phyloP scores from a whole-genome alignment of 2,113 vertebrate genomes.

The Labrus mixtus region DNA sequence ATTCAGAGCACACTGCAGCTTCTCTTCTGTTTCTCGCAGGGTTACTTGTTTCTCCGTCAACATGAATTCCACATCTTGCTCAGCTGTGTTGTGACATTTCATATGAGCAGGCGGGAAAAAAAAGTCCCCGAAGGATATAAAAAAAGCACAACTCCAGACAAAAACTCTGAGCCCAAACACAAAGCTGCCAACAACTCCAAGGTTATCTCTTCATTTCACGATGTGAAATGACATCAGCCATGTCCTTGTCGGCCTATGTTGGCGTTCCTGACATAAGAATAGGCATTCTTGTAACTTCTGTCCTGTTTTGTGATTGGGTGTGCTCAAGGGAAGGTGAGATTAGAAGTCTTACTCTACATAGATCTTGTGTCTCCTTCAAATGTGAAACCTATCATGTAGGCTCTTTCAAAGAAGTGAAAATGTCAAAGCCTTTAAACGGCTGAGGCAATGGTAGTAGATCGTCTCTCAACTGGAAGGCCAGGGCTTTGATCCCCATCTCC shows the following conservation, averaged over 20 bases:
- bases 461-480: too few species aligned
- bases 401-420: constrained; percentile 3
- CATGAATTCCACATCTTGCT: constrained; percentile 8
- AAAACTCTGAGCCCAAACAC: constrained; percentile 22
- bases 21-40: constrained; percentile 10
- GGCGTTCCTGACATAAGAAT: constrained; percentile 43
- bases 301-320: constrained; percentile 28
- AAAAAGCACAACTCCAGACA: constrained; percentile 30
- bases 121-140: constrained; percentile 12
- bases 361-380: not conserved
- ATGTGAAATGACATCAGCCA: constrained; percentile 52
- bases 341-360: not conserved
- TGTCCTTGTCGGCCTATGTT: constrained; percentile 39
- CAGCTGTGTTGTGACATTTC: constrained; percentile 47
- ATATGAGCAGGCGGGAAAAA: constrained; percentile 39
- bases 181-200: constrained; percentile 41
- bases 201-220: constrained; percentile 46
- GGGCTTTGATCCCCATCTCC: too few species aligned
- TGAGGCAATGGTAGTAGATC: too few species aligned
- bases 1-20: constrained; percentile 8
- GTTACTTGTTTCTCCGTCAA: constrained; percentile 13
- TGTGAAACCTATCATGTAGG: constrained; percentile 13
- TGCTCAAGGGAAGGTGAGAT: constrained; percentile 13
- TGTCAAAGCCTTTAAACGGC: not conserved
- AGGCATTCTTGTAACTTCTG: constrained; percentile 32